These are phyloP conservation scores for Onychorhynchus coronatus DNA, from an alignment of 2,113 vertebrate genomes.

Conservation along the genomic window DNA sequence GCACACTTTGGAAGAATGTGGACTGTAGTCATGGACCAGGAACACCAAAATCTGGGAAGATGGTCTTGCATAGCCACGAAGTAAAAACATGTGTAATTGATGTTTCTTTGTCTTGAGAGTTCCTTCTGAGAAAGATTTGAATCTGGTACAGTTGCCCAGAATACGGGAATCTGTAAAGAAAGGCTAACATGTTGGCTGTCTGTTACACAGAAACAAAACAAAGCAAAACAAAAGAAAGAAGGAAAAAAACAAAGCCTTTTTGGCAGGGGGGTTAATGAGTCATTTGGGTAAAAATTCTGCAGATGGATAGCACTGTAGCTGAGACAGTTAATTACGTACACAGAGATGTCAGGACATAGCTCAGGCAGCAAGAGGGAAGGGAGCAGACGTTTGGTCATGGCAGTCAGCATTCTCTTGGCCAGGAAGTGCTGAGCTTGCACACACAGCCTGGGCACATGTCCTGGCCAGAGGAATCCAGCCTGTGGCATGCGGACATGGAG, in stretches of 20 bases:
- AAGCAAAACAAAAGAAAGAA: slow-evolving; percentile 8
- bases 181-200: neutral
- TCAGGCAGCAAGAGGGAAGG: neutral
- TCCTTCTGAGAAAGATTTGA: neutral
- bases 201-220: slow-evolving; percentile 15
- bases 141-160: neutral
- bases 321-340: slow-evolving; percentile 17
- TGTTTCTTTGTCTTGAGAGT: neutral
- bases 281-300: slow-evolving; percentile 20
- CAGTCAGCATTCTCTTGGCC: neutral
- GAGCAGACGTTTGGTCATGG: neutral
- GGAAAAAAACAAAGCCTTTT: slow-evolving; percentile 1
- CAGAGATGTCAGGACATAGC: neutral
- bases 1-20: neutral
- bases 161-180: neutral
- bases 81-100: neutral
- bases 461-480: neutral
- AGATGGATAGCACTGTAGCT: slow-evolving; percentile 6
- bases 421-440: neutral
- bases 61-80: neutral
- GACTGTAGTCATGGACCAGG: neutral
- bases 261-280: neutral
- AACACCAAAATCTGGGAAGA: neutral
- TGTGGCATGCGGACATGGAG: neutral
- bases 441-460: neutral